These are phyloP conservation scores for Eumaeus atala DNA, from an alignment of 1,140 invertebrate genomes.

Conservation along the genomic window DNA sequence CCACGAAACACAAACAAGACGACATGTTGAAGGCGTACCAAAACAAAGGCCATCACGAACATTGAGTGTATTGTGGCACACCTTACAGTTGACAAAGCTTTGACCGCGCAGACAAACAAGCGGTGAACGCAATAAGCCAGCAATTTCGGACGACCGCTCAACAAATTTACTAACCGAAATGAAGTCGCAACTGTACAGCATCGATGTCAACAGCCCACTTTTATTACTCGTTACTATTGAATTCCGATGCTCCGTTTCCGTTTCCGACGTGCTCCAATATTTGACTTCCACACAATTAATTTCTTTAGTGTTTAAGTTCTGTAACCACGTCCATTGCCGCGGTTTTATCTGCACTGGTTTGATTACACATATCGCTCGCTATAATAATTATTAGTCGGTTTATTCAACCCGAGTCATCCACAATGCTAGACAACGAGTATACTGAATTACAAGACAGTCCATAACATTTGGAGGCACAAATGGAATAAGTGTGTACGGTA, in stretches of 20 bases:
- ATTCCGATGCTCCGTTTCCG: conserved; percentile 49
- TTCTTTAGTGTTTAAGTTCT: not conserved
- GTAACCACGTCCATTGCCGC: too few species aligned
- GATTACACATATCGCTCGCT: too few species aligned
- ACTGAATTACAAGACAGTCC: too few species aligned
- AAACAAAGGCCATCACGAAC: conserved; percentile 27
- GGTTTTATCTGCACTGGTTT: too few species aligned
- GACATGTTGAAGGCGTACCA: not conserved
- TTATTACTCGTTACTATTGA: conserved; percentile 63
- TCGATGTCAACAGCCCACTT: conserved; percentile 54
- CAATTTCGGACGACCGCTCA: conserved; percentile 55
- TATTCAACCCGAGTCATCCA: too few species aligned
- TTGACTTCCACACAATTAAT: conserved; percentile 18
- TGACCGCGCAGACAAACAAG: conserved; percentile 52
- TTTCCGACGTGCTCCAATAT: conserved; percentile 30
- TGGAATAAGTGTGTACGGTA: too few species aligned
- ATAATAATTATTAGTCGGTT: too few species aligned
- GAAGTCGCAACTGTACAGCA: conserved; percentile 47
- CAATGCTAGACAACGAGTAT: too few species aligned
- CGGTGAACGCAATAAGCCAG: conserved; percentile 60
- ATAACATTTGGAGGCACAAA: too few species aligned
- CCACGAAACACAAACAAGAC: not conserved
- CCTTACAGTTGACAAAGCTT: conserved; percentile 55
- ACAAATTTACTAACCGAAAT: conserved; percentile 68
- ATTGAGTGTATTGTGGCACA: conserved; percentile 46